Base-by-base conservation (phyloP, 2,888 invertebrate genomes). In the Drosophila limbata region DNA sequence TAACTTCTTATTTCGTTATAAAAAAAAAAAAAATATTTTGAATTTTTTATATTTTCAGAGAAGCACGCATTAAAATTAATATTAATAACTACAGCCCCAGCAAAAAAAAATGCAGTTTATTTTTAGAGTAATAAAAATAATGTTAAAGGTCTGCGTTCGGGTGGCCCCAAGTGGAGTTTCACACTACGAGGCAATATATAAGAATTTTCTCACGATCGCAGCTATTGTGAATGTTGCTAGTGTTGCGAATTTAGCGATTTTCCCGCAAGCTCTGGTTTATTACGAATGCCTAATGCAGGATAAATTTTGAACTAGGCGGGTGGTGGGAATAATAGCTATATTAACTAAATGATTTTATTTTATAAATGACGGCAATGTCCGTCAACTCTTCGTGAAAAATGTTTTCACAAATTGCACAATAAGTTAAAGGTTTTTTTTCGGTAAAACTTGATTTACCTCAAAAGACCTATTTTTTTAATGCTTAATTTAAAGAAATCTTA, bases 181-280 rank as follows among this genome's bases (percentile, higher is more conserved):
- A 52, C 53, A 50, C 9, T 56, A 33, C 9, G 1, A 8, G 19
- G 59, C 52, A 45, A 75, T 21, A 4, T 21, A 72, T 72, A 76
- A 56, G 33, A 63, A 71, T 77, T 77, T 76, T 76, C 73, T 71
- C 73, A 73, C 73, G 77, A 73, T 73, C 59, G 37, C 9, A 10
- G 50, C 57, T 15, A 45, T 56, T 68, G 42, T 57, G 53, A 50
- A 19, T 62, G 47, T 53, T 35, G 37, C 33, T 44, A 21, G 25
- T 39, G 64, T 42, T 51, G 55, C 13, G n/a, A 37, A n/a, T n/a
- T 37, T 2, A n/a, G 37, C 13, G n/a, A 6, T 37, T 37, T 35
- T 37, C n/a, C 6, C 13, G n/a, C n/a, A 13, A 37, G 4, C 35
- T 37, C 35, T 37, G 35, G 1, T 4, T 5, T 37, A 5, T 37